phyloP scores from a whole-genome alignment of 2,888 invertebrate species.

The Monochamus alternatus region DNA sequence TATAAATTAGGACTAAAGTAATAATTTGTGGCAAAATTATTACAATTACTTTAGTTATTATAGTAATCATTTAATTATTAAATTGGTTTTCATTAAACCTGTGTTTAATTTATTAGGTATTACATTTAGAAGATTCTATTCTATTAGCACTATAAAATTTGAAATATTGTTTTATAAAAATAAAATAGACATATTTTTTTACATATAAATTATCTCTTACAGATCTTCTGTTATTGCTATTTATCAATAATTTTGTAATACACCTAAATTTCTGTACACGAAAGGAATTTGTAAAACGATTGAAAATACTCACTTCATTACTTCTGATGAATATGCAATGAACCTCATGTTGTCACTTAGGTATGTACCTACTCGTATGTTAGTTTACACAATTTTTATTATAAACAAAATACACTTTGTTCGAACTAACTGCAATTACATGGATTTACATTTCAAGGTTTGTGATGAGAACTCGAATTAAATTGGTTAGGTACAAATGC shows the following conservation, averaged over 20 bases:
- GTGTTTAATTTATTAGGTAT: too few species aligned
- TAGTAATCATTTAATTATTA: too few species aligned
- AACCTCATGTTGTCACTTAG: neutral
- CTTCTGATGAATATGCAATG: neutral
- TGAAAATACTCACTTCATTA: slow-evolving; percentile 1
- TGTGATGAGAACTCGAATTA: slow-evolving; percentile 27
- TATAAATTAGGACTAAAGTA: too few species aligned
- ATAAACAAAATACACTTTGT: slow-evolving; percentile 5
- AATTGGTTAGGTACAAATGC: slow-evolving; percentile 14
- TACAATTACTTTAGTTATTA: too few species aligned
- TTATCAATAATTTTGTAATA: neutral
- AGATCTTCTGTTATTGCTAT: neutral
- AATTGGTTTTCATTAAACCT: too few species aligned
- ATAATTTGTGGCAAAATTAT: too few species aligned
- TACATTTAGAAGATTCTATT: too few species aligned
- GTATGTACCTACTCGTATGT: neutral
- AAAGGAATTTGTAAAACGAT: neutral
- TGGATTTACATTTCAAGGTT: slow-evolving; percentile 30
- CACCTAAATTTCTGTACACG: neutral
- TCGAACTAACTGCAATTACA: slow-evolving; percentile 3
- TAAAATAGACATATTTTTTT: too few species aligned
- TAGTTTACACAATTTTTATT: slow-evolving; percentile 3
- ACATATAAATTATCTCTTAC: too few species aligned
- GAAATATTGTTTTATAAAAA: too few species aligned
- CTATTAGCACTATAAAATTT: too few species aligned